Evolutionary conservation across 2,888 invertebrate genomes (phyloP).

Genomic region (Anticlea derivata): DNA sequence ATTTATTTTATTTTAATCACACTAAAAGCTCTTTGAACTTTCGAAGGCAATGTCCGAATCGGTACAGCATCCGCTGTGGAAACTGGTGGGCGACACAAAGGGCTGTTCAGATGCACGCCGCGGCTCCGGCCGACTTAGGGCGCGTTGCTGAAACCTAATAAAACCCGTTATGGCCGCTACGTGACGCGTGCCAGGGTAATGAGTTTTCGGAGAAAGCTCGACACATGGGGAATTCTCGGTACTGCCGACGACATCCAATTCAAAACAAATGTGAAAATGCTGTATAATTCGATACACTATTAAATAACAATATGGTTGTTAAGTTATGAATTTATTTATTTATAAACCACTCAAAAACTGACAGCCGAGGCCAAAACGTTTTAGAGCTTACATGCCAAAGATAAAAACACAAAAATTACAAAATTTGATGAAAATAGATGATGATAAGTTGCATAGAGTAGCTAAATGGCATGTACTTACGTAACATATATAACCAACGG

Average conservation of each 20-base stretch:
- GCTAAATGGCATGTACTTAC: too few species aligned
- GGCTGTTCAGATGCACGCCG: conserved; percentile 50
- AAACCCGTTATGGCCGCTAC: conserved; percentile 76
- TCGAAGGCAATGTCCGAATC: conserved; percentile 25
- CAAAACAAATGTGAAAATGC: not conserved
- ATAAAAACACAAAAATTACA: too few species aligned
- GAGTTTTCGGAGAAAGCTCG: conserved; percentile 78
- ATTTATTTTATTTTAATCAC: not conserved
- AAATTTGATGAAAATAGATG: too few species aligned
- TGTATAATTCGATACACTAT: too few species aligned
- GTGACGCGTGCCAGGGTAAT: conserved; percentile 79
- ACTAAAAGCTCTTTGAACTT: conserved; percentile 18
- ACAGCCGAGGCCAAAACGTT: too few species aligned
- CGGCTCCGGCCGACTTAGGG: conserved; percentile 49
- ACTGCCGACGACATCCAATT: conserved; percentile 28
- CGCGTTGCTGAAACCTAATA: conserved; percentile 77
- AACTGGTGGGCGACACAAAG: conserved; percentile 49
- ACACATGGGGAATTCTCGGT: conserved; percentile 55
- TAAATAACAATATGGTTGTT: too few species aligned
- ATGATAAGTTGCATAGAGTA: too few species aligned
- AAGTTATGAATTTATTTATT: too few species aligned
- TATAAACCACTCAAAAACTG: too few species aligned
- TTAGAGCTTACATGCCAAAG: too few species aligned
- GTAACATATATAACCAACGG: too few species aligned
- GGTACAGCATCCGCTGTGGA: conserved; percentile 34